Percentiles rank a stretch among this genome's conserved stretches.
Conservation (phyloP, 2,113 vertebrate genomes). For the Pholis gunnellus region DNA sequence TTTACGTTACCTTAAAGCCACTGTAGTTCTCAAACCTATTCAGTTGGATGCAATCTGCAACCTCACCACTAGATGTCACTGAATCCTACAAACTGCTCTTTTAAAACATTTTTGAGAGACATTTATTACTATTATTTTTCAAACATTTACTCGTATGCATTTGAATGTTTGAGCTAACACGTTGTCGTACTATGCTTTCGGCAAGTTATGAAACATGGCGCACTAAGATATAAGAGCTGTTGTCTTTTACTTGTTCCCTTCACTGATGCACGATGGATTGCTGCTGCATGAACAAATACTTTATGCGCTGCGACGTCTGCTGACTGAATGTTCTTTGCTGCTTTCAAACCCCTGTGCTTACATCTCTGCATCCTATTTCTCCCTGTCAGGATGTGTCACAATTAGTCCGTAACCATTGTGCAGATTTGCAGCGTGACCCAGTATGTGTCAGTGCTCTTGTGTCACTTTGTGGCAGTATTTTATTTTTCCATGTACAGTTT, state of each 20-base stretch:
- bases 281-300: slow-evolving; percentile 32
- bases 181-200: neutral
- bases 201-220: neutral
- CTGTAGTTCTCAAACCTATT: no score
- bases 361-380: slow-evolving; percentile 13
- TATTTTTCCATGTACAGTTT: neutral
- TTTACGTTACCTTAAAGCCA: no score
- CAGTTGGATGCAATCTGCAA: neutral
- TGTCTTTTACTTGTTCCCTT: neutral
- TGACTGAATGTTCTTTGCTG: slow-evolving; percentile 38
- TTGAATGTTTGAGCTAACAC: neutral
- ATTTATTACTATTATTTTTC: no score
- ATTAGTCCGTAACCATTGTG: neutral
- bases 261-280: slow-evolving; percentile 1
- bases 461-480: neutral
- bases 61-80: neutral
- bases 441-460: neutral
- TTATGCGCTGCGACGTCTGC: slow-evolving; percentile 41
- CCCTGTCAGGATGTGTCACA: slow-evolving; percentile 10
- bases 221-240: neutral
- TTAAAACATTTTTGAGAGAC: neutral
- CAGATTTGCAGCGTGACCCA: slow-evolving; percentile 28
- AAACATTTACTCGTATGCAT: neutral
- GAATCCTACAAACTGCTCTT: neutral
- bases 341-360: slow-evolving; percentile 21